Conservation (phyloP, 2,888 invertebrate genomes). For the Stenodera caucasica region DNA sequence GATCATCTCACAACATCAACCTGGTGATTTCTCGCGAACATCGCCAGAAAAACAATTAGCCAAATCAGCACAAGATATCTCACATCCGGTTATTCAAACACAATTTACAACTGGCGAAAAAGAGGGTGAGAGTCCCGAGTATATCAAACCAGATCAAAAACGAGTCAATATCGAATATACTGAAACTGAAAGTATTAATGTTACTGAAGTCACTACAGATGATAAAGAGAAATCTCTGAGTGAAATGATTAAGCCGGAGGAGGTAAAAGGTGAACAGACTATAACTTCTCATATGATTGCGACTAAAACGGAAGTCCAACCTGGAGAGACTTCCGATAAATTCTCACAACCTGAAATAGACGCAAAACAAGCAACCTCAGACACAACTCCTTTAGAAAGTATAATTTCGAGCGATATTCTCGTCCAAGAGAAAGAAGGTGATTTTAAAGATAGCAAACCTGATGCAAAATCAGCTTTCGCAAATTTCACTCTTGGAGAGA, state of each 20-base stretch:
- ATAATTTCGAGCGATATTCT: slow-evolving; percentile 62
- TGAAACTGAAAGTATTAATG: slow-evolving; percentile 63
- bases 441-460: slow-evolving; percentile 54
- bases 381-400: slow-evolving; percentile 58
- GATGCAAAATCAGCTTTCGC: slow-evolving; percentile 56
- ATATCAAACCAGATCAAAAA: slow-evolving; percentile 60
- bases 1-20: slow-evolving; percentile 53
- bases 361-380: slow-evolving; percentile 37
- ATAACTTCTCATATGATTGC: slow-evolving; percentile 62
- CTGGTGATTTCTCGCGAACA: slow-evolving; percentile 55
- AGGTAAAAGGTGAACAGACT: slow-evolving; percentile 59
- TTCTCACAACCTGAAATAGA: slow-evolving; percentile 34
- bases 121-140: slow-evolving; percentile 56
- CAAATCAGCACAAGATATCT: slow-evolving; percentile 53
- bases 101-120: slow-evolving; percentile 59
- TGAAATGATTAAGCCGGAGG: slow-evolving; percentile 51
- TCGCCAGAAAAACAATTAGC: slow-evolving; percentile 55
- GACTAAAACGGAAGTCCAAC: slow-evolving; percentile 60
- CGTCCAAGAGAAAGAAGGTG: slow-evolving; percentile 63
- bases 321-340: slow-evolving; percentile 52
- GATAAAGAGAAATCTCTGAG: slow-evolving; percentile 59
- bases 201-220: slow-evolving; percentile 60
- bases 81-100: slow-evolving; percentile 55
- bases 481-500: slow-evolving; percentile 60
- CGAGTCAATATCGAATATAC: slow-evolving; percentile 58